These are phyloP conservation scores for Styela clava DNA, from an alignment of 23 tunicate species.

Conservation along the genomic window DNA sequence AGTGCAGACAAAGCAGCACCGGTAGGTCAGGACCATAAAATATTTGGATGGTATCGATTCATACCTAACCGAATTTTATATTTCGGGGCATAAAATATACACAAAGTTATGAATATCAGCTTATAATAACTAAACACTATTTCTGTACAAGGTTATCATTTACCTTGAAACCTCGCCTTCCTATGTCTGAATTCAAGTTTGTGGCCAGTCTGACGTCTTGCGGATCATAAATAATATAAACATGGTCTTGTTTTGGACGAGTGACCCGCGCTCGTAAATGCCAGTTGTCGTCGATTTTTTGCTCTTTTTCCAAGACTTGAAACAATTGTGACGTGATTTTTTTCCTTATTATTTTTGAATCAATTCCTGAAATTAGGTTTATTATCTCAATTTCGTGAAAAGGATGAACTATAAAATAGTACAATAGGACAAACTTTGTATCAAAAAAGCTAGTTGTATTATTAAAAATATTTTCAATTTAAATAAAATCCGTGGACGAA, in stretches of 20 bases:
- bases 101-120: too few relatives aligned
- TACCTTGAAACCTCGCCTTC: constrained; percentile 56
- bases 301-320: constrained; percentile 41
- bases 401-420: neutral
- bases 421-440: neutral
- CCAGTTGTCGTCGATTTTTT: constrained; percentile 47
- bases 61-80: too few relatives aligned
- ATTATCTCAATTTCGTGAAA: neutral
- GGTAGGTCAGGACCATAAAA: too few relatives aligned
- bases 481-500: too few relatives aligned
- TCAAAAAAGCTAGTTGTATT: too few relatives aligned
- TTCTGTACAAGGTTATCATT: too few relatives aligned
- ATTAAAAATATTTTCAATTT: too few relatives aligned
- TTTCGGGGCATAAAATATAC: too few relatives aligned
- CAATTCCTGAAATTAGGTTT: constrained; percentile 45
- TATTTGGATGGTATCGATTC: too few relatives aligned
- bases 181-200: constrained; percentile 31
- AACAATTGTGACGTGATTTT: constrained; percentile 40
- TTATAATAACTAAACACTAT: too few relatives aligned
- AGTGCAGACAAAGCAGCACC: too few relatives aligned
- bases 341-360: constrained; percentile 54
- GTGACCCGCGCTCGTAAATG: constrained; percentile 49
- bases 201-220: constrained; percentile 60
- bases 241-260: constrained; percentile 30
- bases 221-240: constrained; percentile 66